Evolutionary conservation across 1,140 invertebrate genomes (phyloP).

Genomic region (Dendroctonus valens): DNA sequence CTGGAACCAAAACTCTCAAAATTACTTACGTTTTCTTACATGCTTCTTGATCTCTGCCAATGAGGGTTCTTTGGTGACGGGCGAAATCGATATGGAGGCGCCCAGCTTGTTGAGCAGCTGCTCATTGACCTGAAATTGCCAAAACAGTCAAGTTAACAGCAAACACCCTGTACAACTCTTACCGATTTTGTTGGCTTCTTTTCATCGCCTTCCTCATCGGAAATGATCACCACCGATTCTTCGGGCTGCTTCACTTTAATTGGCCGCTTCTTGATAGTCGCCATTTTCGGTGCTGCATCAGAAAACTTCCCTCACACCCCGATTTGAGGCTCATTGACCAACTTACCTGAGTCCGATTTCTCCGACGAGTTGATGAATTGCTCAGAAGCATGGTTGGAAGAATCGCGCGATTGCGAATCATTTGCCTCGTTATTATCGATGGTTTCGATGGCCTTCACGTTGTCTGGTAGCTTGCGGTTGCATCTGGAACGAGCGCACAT

Average conservation of each 20-base stretch:
- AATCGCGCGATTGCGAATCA: neutral
- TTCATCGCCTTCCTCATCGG: conserved; percentile 59
- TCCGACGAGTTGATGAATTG: too few relatives aligned
- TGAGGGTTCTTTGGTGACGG: conserved; percentile 45
- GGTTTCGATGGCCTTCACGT: conserved; percentile 53
- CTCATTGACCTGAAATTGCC: conserved; percentile 34
- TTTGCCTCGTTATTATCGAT: neutral
- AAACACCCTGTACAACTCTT: neutral
- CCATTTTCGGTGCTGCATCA: neutral
- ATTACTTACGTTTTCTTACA: conserved; percentile 22
- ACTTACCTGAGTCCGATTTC: too few relatives aligned
- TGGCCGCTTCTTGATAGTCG: too few relatives aligned
- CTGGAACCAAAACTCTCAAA: conserved; percentile 4
- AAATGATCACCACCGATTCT: conserved; percentile 65
- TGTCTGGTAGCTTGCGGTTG: conserved; percentile 54
- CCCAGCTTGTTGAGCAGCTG: conserved; percentile 39
- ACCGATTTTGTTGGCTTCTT: conserved; percentile 33
- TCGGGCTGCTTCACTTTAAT: too few relatives aligned
- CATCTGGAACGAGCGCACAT: conserved; percentile 45
- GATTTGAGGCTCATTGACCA: too few relatives aligned
- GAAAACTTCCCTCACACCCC: neutral
- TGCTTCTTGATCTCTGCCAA: conserved; percentile 42
- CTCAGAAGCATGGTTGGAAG: too few relatives aligned
- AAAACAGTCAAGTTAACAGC: neutral
- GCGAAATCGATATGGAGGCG: conserved; percentile 39